Conservation (phyloP, 2,113 vertebrate species). For the Aptenodytes patagonicus region DNA sequence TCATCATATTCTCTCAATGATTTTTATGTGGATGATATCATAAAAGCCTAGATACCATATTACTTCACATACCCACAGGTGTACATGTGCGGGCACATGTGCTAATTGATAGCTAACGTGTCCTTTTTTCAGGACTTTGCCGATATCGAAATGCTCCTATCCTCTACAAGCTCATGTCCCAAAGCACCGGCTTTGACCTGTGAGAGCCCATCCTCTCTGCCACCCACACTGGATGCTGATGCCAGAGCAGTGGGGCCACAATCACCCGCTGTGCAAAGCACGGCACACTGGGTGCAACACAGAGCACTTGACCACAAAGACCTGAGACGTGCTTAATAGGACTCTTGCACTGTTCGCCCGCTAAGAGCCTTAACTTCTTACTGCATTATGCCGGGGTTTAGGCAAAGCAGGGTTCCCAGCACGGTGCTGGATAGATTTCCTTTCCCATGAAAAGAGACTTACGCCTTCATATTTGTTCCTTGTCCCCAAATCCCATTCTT, state of each 20-base stretch:
- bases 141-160: fast-evolving
- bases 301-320: not conserved
- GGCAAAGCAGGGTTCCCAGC: constrained; percentile 46
- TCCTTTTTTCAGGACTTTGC: not conserved
- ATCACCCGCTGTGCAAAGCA: fast-evolving
- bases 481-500: constrained; percentile 24
- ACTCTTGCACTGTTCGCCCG: not conserved
- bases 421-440: not conserved
- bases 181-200: not conserved
- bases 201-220: not conserved
- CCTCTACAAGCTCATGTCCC: not conserved
- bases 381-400: constrained; percentile 44
- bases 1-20: not conserved
- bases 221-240: not conserved
- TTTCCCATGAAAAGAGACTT: constrained; percentile 53
- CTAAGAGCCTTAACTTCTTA: constrained; percentile 65
- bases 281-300: fast-evolving
- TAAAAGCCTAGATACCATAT: not conserved
- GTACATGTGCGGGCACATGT: fast-evolving
- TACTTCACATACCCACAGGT: not conserved
- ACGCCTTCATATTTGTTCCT: not conserved
- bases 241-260: not conserved
- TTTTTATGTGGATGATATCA: not conserved
- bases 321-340: not conserved
- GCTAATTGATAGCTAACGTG: fast-evolving